A percentile compares a stretch with the other conserved stretches of the same genome.
These are phyloP conservation scores for Drosophila punjabiensis DNA, from an alignment of 1,140 invertebrate species.

Conservation along the genomic window DNA sequence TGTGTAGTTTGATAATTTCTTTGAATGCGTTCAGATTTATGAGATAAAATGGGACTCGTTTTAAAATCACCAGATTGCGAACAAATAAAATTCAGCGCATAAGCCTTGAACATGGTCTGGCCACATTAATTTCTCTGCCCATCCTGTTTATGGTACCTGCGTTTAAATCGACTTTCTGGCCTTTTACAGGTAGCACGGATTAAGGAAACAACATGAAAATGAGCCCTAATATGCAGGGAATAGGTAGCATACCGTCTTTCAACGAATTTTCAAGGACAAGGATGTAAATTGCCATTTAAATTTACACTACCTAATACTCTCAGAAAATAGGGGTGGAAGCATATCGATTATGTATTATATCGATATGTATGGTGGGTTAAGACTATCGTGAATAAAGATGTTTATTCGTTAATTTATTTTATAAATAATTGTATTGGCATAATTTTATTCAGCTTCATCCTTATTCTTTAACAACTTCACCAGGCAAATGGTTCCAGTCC, in stretches of 20 bases:
- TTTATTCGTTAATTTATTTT: no score
- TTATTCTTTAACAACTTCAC: neutral
- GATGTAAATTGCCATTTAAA: constrained; percentile 1
- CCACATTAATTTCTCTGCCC: constrained; percentile 37
- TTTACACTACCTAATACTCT: neutral
- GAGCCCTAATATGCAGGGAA: neutral
- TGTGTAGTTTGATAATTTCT: neutral
- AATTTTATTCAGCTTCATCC: no score
- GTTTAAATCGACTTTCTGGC: neutral
- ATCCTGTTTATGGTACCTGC: constrained; percentile 25
- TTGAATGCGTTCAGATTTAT: neutral
- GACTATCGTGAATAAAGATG: neutral
- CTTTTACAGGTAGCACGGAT: neutral
- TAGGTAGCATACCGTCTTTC: neutral
- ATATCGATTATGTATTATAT: neutral
- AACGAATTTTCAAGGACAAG: neutral
- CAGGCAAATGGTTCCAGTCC: neutral
- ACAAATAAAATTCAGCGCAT: neutral
- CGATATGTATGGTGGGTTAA: neutral
- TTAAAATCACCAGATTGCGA: neutral
- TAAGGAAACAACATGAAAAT: neutral
- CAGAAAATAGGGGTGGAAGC: neutral
- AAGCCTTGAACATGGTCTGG: neutral
- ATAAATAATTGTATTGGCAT: neutral
- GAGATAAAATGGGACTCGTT: no score